These are phyloP conservation scores for Hozukius guyotensis DNA, from an alignment of 2,797 vertebrate species.

Conservation along the genomic window DNA sequence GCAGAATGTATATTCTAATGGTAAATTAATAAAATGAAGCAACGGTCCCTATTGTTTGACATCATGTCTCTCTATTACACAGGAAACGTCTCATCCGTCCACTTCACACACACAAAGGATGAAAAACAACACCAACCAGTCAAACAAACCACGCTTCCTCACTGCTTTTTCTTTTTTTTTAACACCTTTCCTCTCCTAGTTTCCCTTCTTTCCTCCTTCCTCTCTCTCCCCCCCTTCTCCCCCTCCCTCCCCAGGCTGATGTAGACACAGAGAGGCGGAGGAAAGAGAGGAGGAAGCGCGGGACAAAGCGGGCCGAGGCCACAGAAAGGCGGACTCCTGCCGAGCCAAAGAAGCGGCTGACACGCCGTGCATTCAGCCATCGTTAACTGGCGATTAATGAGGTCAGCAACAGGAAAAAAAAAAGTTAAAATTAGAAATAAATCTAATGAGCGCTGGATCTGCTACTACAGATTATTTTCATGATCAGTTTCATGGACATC, in stretches of 20 bases:
- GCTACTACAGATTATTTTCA: background rate
- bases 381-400: slow-evolving; percentile 70
- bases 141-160: slow-evolving; percentile 1
- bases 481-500: background rate
- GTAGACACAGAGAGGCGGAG: slow-evolving; percentile 34
- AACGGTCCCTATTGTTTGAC: background rate
- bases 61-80: background rate
- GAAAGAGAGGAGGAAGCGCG: slow-evolving; percentile 50
- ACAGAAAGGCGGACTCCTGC: slow-evolving; percentile 62
- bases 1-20: background rate
- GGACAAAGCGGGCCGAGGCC: slow-evolving; percentile 63
- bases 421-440: slow-evolving; percentile 29
- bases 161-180: background rate
- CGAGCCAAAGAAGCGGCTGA: slow-evolving; percentile 63
- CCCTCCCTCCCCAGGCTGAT: background rate
- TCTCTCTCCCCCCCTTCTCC: background rate
- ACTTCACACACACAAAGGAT: background rate
- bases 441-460: slow-evolving; percentile 15
- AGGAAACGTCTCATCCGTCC: background rate
- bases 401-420: slow-evolving; percentile 24
- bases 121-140: slow-evolving; percentile 2
- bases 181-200: background rate
- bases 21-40: background rate
- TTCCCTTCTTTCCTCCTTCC: background rate
- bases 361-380: slow-evolving; percentile 62